These are phyloP conservation scores for Bhutanitis thaidina DNA, from an alignment of 2,888 invertebrate species.

Conservation along the genomic window DNA sequence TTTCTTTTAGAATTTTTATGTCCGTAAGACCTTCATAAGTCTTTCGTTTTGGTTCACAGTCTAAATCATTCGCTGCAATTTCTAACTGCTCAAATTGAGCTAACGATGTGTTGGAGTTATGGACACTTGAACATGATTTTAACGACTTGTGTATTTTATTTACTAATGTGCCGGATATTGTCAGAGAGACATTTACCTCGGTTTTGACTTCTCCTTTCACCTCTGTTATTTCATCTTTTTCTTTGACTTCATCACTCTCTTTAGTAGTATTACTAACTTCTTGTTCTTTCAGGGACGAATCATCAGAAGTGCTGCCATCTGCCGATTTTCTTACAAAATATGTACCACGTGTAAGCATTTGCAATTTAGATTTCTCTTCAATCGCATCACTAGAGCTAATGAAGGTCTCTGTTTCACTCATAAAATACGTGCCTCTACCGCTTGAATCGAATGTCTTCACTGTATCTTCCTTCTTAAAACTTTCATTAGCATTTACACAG, in stretches of 20 bases:
- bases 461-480: conserved; percentile 14
- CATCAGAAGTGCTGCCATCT: conserved; percentile 8
- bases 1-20: conserved; percentile 42
- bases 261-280: not conserved
- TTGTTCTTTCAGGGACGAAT: not conserved
- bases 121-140: conserved; percentile 29
- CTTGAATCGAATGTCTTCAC: conserved; percentile 19
- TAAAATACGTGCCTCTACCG: conserved; percentile 36
- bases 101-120: conserved; percentile 44
- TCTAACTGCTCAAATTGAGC: conserved; percentile 57
- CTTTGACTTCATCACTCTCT: not conserved
- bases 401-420: conserved; percentile 24
- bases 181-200: not conserved
- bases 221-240: not conserved
- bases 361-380: conserved; percentile 1
- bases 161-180: conserved; percentile 33
- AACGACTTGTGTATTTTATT: conserved; percentile 43
- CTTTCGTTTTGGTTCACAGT: conserved; percentile 23
- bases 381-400: conserved; percentile 11
- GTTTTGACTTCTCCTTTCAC: not conserved
- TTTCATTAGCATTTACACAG: conserved; percentile 10
- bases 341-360: conserved; percentile 3
- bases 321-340: conserved; percentile 15
- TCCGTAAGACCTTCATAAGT: conserved; percentile 30
- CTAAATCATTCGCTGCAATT: conserved; percentile 35